Evolutionary conservation across 2,113 vertebrate genomes (phyloP).

Genomic region (Lates calcarifer): DNA sequence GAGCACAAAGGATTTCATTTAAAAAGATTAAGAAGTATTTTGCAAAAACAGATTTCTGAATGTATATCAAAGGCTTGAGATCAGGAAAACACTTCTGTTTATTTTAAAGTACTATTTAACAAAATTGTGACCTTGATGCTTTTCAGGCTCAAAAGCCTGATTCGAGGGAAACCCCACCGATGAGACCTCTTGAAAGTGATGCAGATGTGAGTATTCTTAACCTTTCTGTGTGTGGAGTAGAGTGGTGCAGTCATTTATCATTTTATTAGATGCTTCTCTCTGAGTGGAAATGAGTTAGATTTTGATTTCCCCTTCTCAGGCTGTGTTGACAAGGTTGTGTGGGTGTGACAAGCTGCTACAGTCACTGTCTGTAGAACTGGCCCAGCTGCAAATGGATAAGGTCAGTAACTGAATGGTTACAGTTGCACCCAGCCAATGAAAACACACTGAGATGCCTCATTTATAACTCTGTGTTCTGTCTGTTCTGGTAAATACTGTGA

Average conservation of each 20-base stretch:
- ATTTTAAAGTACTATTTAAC: not conserved
- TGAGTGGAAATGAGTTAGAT: not conserved
- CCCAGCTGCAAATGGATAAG: constrained; percentile 89
- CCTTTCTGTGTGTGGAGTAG: not conserved
- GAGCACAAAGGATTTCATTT: not conserved
- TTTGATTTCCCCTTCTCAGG: constrained; percentile 72
- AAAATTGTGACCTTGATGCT: constrained; percentile 20
- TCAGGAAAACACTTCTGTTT: not conserved
- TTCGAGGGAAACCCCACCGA: constrained; percentile 66
- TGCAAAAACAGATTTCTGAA: not conserved
- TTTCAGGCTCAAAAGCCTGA: constrained; percentile 78
- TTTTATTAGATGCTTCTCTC: not conserved
- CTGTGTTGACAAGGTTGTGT: constrained; percentile 88
- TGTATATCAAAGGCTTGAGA: not conserved
- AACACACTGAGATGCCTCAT: not conserved
- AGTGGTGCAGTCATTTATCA: not conserved
- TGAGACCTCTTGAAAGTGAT: constrained; percentile 82
- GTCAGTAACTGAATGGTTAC: constrained; percentile 61
- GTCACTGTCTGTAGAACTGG: constrained; percentile 85
- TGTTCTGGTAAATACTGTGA: not conserved
- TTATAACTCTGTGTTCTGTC: not conserved
- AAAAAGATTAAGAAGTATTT: not conserved
- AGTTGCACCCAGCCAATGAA: not conserved
- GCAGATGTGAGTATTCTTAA: constrained; percentile 83
- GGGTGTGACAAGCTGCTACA: constrained; percentile 90